Evolutionary conservation across 1,140 invertebrate genomes (phyloP).

Genomic region (Laodelphax striatellus): DNA sequence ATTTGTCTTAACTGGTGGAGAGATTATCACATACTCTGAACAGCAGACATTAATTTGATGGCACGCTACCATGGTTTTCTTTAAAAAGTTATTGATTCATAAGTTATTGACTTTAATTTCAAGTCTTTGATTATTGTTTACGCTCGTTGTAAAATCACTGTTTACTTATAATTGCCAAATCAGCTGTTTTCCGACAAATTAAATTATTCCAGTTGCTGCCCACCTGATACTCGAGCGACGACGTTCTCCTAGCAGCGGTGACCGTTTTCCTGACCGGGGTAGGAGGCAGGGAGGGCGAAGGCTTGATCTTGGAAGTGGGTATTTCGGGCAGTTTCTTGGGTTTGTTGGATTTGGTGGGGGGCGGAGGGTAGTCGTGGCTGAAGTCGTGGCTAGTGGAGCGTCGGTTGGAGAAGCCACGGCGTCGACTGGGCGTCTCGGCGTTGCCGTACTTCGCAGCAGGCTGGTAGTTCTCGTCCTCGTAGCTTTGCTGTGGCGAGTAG

Average conservation of each 20-base stretch:
- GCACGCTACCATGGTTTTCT: too few species aligned
- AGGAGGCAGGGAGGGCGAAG: slow-evolving; percentile 24
- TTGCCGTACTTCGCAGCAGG: background rate
- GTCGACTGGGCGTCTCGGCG: slow-evolving; percentile 2
- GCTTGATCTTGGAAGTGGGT: slow-evolving; percentile 30
- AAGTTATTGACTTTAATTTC: too few species aligned
- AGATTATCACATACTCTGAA: too few species aligned
- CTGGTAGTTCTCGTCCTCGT: slow-evolving; percentile 25
- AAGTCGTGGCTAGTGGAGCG: slow-evolving; percentile 25
- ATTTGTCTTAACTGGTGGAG: too few species aligned
- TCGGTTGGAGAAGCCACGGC: slow-evolving; percentile 26
- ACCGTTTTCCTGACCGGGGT: slow-evolving; percentile 15
- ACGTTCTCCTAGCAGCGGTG: slow-evolving; percentile 28
- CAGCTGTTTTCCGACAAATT: too few species aligned
- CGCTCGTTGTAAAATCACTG: too few species aligned
- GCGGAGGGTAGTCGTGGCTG: slow-evolving; percentile 25
- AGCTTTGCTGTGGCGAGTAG: slow-evolving; percentile 24
- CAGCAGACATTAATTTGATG: too few species aligned
- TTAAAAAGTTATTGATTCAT: too few species aligned
- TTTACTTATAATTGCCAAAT: too few species aligned
- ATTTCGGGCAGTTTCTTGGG: slow-evolving; percentile 25
- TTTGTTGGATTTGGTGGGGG: slow-evolving; percentile 30
- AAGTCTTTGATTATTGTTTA: too few species aligned
- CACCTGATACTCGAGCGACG: slow-evolving; percentile 20
- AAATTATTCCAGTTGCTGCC: too few species aligned